These are phyloP conservation scores for Otocyon megalotis DNA, from an alignment of 2,113 vertebrate genomes.

Conservation along the genomic window DNA sequence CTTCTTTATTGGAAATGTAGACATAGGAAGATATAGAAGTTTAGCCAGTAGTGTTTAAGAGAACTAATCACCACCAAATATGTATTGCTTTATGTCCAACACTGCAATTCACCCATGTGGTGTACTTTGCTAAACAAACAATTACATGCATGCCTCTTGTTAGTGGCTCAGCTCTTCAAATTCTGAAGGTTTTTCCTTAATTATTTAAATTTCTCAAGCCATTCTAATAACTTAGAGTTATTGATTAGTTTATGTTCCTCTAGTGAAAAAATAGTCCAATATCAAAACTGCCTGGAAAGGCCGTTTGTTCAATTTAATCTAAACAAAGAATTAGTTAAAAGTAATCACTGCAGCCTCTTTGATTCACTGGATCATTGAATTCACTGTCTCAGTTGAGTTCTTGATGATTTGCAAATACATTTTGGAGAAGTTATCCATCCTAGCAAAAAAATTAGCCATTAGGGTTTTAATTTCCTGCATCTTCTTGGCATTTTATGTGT, in stretches of 20 bases:
- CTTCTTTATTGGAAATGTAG: not conserved
- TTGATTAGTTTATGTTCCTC: slow-evolving; percentile 68
- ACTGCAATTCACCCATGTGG: not conserved
- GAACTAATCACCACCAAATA: not conserved
- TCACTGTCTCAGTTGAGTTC: slow-evolving; percentile 51
- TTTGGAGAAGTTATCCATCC: slow-evolving; percentile 57
- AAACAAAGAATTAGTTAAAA: slow-evolving; percentile 69
- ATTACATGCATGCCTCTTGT: not conserved
- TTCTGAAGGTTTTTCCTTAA: slow-evolving; percentile 72
- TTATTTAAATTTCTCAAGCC: slow-evolving; percentile 80
- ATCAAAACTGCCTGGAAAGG: slow-evolving; percentile 74
- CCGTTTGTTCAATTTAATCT: slow-evolving; percentile 68
- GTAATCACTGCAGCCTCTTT: slow-evolving; percentile 51
- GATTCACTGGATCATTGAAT: slow-evolving; percentile 69
- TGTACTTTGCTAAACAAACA: not conserved
- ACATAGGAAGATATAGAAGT: not conserved
- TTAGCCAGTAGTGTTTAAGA: not conserved
- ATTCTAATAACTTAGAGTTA: slow-evolving; percentile 78
- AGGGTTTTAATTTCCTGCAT: not conserved
- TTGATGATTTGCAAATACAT: slow-evolving; percentile 63
- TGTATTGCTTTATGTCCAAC: not conserved
- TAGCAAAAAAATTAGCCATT: slow-evolving; percentile 1
- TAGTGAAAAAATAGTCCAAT: slow-evolving; percentile 56
- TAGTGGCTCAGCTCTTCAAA: slow-evolving; percentile 56
- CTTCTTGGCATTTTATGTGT: not conserved